Conservation (phyloP, 2,797 vertebrate species). For the Moxostoma hubbsi region DNA sequence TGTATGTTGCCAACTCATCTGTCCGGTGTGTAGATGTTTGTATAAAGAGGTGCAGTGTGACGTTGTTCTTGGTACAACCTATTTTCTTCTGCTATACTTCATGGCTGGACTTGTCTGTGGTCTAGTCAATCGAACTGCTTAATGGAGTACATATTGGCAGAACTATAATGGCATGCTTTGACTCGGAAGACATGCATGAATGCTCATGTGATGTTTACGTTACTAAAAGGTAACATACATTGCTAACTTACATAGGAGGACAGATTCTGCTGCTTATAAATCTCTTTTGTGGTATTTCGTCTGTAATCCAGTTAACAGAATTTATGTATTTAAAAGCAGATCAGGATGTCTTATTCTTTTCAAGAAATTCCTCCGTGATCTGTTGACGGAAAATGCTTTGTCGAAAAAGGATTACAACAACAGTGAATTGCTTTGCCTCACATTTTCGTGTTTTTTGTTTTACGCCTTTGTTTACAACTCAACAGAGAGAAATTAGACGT, state of each 20-base stretch:
- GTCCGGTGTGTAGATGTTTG: constrained; percentile 30
- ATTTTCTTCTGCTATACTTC: constrained; percentile 10
- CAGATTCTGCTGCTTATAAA: constrained; percentile 4
- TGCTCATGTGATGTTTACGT: constrained; percentile 45
- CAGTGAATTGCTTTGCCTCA: too few relatives aligned
- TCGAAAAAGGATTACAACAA: too few relatives aligned
- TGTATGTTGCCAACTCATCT: constrained; percentile 21
- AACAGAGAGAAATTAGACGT: background rate
- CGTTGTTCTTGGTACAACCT: background rate
- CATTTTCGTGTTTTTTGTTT: background rate
- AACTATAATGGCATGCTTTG: constrained; percentile 61
- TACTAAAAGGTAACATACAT: constrained; percentile 36
- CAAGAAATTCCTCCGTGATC: background rate
- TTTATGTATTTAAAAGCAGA: background rate
- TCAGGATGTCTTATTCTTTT: background rate
- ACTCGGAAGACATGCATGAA: constrained; percentile 58
- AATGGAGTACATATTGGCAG: constrained; percentile 53
- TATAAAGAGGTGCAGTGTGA: constrained; percentile 12
- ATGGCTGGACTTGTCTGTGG: constrained; percentile 21
- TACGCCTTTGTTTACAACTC: constrained; percentile 13
- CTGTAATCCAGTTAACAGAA: too few relatives aligned
- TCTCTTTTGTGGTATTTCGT: background rate
- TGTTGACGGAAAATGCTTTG: too few relatives aligned
- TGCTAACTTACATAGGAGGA: background rate
- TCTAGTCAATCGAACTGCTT: constrained; percentile 49